A percentile compares a stretch with the other conserved stretches of the same genome.
These are phyloP conservation scores for Prionailurus viverrinus DNA, from an alignment of 2,113 vertebrate genomes.

Conservation along the genomic window DNA sequence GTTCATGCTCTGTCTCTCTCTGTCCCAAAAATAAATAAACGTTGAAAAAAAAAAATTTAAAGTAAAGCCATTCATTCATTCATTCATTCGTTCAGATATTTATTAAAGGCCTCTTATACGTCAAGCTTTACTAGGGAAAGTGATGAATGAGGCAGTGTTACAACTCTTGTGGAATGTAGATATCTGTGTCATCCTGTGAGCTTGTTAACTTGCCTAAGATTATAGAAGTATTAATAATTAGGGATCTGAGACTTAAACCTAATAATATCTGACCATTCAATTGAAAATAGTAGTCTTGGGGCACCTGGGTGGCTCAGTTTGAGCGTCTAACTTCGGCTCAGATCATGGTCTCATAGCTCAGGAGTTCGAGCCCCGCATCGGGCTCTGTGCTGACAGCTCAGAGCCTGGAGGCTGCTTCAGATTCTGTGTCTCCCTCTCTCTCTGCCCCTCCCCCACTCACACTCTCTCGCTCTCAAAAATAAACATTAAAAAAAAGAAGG, in stretches of 20 bases:
- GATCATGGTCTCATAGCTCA: too few species aligned
- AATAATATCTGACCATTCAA: neutral
- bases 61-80: neutral
- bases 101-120: neutral
- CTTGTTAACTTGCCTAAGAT: neutral
- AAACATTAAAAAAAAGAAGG: too few species aligned
- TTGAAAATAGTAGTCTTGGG: neutral
- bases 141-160: neutral
- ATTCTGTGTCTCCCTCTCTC: too few species aligned
- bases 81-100: neutral
- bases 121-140: neutral
- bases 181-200: neutral
- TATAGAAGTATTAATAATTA: neutral
- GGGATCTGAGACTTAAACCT: constrained; percentile 1
- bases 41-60: too few species aligned
- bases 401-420: too few species aligned
- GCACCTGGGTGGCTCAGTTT: neutral
- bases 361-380: too few species aligned
- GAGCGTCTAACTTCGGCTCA: too few species aligned
- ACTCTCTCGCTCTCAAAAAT: too few species aligned
- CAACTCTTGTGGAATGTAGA: neutral
- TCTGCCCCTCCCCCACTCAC: too few species aligned
- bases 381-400: too few species aligned
- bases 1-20: too few species aligned
- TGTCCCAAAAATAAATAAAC: too few species aligned